phyloP scores from a whole-genome alignment of 2,113 vertebrate species.

The Neodontobutis hainanensis region DNA sequence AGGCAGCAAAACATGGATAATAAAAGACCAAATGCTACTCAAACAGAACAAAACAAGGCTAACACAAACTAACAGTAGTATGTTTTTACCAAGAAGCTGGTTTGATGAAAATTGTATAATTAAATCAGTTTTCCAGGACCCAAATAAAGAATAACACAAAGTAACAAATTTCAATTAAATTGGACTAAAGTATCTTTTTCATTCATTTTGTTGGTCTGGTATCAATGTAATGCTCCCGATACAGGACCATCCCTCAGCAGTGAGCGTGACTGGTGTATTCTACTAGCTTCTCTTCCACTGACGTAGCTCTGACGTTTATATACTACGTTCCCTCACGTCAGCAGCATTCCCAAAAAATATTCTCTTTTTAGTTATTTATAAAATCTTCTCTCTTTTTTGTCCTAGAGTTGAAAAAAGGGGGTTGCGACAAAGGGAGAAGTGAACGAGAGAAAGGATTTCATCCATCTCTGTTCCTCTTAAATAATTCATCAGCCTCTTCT shows the following conservation, averaged over 20 bases:
- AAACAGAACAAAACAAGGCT: too few relatives aligned
- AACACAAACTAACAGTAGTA: too few relatives aligned
- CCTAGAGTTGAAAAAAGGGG: conserved; percentile 39
- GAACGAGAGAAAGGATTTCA: conserved; percentile 48
- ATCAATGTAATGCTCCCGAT: background rate
- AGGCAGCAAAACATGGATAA: too few relatives aligned
- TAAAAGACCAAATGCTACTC: too few relatives aligned
- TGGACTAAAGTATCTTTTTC: background rate
- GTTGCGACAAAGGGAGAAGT: conserved; percentile 2
- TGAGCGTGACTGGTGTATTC: background rate
- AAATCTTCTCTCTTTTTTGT: conserved; percentile 53
- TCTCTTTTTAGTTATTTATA: conserved; percentile 61
- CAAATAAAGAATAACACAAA: too few relatives aligned
- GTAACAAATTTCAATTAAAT: too few relatives aligned
- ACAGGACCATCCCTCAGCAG: background rate
- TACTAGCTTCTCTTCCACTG: conserved; percentile 12
- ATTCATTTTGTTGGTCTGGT: background rate
- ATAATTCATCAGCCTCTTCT: conserved; percentile 72
- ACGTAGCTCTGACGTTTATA: conserved; percentile 42
- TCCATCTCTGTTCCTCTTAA: conserved; percentile 66
- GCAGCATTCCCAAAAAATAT: conserved; percentile 38
- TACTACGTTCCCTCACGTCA: conserved; percentile 33
- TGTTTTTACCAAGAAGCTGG: too few relatives aligned
- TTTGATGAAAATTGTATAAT: too few relatives aligned
- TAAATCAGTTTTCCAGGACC: too few relatives aligned